Percentiles rank a stretch among this genome's conserved stretches.
These are phyloP conservation scores for Drosophila robusta DNA, from an alignment of 2,888 invertebrate species.

Conservation along the genomic window DNA sequence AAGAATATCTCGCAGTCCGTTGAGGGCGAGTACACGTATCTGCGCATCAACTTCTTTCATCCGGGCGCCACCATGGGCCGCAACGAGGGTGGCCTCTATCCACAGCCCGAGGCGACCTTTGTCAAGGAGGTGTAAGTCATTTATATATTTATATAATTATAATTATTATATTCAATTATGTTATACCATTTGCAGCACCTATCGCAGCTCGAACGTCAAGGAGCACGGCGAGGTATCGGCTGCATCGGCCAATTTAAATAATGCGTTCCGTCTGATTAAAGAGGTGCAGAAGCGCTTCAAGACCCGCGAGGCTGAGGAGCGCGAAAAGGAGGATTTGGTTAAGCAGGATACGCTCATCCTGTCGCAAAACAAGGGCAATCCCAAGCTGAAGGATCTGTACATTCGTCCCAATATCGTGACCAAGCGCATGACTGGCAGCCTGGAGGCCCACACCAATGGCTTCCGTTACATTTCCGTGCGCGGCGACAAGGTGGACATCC, in stretches of 20 bases:
- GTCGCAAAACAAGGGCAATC: slow-evolving; percentile 98
- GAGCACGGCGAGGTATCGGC: slow-evolving; percentile 98
- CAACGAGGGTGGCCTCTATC: slow-evolving; percentile 95
- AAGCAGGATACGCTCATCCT: slow-evolving; percentile 98
- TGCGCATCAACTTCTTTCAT: slow-evolving; percentile 99
- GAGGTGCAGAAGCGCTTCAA: slow-evolving; percentile 99
- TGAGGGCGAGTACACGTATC: slow-evolving; percentile 98
- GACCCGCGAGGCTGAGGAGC: slow-evolving; percentile 98
- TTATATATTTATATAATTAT: neutral
- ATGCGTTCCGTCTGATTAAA: slow-evolving; percentile 98
- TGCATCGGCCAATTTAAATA: slow-evolving; percentile 97
- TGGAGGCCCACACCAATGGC: slow-evolving; percentile 98
- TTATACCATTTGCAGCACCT: slow-evolving; percentile 89
- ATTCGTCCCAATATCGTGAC: slow-evolving; percentile 99
- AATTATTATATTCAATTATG: neutral
- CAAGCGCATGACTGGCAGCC: slow-evolving; percentile 95
- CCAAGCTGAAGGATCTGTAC: slow-evolving; percentile 98
- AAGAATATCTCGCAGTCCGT: slow-evolving; percentile 99
- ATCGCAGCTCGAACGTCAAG: slow-evolving; percentile 98
- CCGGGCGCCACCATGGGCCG: slow-evolving; percentile 98
- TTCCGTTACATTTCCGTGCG: slow-evolving; percentile 99
- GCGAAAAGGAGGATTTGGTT: slow-evolving; percentile 99
- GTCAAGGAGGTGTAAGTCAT: slow-evolving; percentile 97
- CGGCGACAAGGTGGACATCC: slow-evolving; percentile 99
- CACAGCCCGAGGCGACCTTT: slow-evolving; percentile 98